Conservation (phyloP, 2,113 vertebrate genomes). For the Lanius ludovicianus region DNA sequence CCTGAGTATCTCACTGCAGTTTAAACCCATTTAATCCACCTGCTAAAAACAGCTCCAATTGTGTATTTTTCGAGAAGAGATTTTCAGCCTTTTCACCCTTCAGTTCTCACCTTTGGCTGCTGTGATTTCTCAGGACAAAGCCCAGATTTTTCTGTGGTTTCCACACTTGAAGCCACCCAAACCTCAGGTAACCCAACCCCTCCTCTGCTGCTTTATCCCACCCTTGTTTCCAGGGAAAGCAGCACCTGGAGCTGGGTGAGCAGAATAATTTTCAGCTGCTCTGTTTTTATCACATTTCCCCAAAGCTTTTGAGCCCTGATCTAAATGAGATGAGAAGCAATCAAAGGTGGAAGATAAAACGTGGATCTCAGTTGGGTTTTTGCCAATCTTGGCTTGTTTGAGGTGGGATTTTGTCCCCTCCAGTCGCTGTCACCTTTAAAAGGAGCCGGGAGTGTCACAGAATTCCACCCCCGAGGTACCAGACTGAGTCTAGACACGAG, state of each 20-base stretch:
- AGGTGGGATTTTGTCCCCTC: neutral
- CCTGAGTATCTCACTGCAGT: neutral
- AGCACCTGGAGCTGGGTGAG: neutral
- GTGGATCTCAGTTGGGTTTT: neutral
- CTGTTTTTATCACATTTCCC: neutral
- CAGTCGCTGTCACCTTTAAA: neutral
- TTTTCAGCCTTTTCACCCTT: neutral
- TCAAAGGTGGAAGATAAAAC: neutral
- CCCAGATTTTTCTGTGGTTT: neutral
- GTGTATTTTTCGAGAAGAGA: accelerated
- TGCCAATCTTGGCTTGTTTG: neutral
- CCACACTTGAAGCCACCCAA: accelerated
- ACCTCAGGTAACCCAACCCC: accelerated
- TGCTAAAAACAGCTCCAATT: neutral
- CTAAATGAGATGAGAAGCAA: neutral
- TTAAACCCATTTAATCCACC: neutral
- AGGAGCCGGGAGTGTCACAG: neutral
- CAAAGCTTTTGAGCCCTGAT: neutral
- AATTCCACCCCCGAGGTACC: neutral
- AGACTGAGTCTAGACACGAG: neutral
- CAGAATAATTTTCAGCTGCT: neutral
- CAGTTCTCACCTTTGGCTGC: neutral
- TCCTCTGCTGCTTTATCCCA: neutral
- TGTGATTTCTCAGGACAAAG: neutral
- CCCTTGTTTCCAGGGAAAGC: neutral